phyloP scores from a whole-genome alignment of 2,888 invertebrate genomes.

The Ferdinandea cuprea region DNA sequence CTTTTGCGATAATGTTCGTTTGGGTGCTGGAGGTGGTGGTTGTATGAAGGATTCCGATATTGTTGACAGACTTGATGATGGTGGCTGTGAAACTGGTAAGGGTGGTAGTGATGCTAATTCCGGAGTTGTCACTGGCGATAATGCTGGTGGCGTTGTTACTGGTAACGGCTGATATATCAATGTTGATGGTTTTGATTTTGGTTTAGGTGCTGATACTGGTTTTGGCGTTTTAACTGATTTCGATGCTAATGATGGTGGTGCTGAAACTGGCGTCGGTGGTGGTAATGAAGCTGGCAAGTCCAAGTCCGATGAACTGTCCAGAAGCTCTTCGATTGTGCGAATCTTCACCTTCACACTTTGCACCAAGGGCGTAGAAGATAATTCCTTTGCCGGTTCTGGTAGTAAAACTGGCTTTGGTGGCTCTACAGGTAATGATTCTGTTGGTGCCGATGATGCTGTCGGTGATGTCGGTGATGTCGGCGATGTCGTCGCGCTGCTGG shows the following conservation, averaged over 20 bases:
- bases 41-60: constrained; percentile 23
- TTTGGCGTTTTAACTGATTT: constrained; percentile 25
- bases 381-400: neutral
- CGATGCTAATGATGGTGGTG: neutral
- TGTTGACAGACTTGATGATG: constrained; percentile 22
- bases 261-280: constrained; percentile 16
- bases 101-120: constrained; percentile 24
- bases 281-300: constrained; percentile 43
- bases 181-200: constrained; percentile 30
- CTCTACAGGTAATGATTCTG: neutral
- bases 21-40: constrained; percentile 21
- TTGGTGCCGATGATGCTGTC: neutral
- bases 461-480: neutral
- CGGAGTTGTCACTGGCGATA: no score
- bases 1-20: constrained; percentile 24
- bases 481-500: no score
- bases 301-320: constrained; percentile 64
- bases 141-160: neutral
- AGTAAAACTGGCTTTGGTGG: neutral
- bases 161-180: neutral
- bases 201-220: constrained; percentile 19
- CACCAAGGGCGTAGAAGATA: neutral
- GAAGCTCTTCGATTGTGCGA: constrained; percentile 56
- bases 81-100: constrained; percentile 6
- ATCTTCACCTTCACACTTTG: constrained; percentile 31